Evolutionary conservation across 35 echinoderm and acorn worm genomes (phyloP).

Genomic region (Strongylocentrotus purpuratus): DNA sequence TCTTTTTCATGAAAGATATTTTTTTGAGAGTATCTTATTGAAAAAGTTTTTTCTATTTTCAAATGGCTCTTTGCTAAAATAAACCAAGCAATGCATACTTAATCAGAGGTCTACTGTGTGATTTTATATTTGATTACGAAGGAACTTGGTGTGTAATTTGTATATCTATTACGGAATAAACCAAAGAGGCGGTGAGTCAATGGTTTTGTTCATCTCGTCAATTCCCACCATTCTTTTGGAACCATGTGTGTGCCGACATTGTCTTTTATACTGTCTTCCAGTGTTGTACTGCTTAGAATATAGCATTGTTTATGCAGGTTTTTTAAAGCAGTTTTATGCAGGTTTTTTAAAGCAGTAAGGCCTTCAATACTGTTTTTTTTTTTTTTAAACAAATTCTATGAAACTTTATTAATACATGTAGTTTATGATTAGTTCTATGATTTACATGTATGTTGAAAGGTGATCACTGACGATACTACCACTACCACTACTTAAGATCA

Average conservation of each 20-base stretch:
- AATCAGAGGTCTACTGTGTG: not conserved
- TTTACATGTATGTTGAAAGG: too few relatives aligned
- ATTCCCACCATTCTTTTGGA: not conserved
- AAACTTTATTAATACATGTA: too few relatives aligned
- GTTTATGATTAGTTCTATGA: too few relatives aligned
- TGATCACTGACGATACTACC: too few relatives aligned
- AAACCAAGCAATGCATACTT: not conserved
- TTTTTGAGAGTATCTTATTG: not conserved
- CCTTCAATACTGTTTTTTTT: too few relatives aligned
- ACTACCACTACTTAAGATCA: too few relatives aligned
- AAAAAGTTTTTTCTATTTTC: not conserved
- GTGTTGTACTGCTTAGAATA: not conserved
- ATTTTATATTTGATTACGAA: not conserved
- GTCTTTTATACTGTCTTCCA: not conserved
- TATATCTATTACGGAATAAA: not conserved
- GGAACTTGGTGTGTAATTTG: too few relatives aligned
- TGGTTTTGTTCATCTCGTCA: not conserved
- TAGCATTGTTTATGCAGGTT: too few relatives aligned
- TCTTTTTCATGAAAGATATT: not conserved
- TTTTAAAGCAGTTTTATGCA: too few relatives aligned
- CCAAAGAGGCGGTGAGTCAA: not conserved
- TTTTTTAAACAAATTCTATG: too few relatives aligned
- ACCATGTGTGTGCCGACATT: not conserved
- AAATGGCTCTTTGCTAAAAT: not conserved
- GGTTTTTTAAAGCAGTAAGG: too few relatives aligned